phyloP scores from a whole-genome alignment of 2,888 invertebrate species.

The Polydrusus cervinus region DNA sequence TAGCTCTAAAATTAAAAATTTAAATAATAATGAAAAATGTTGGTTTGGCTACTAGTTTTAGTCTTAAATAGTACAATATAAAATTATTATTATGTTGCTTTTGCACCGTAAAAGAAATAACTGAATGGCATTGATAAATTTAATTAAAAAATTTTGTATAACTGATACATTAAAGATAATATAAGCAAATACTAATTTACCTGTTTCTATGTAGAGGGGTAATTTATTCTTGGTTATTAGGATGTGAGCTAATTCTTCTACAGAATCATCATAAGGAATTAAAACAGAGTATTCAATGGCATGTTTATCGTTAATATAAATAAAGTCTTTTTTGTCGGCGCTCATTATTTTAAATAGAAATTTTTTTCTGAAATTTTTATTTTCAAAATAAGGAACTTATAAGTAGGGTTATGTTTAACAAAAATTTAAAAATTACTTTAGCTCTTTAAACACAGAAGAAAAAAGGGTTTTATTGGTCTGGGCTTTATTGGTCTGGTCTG shows the following conservation, averaged over 20 bases:
- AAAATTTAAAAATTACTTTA: too few relatives aligned
- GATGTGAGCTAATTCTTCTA: conserved; percentile 66
- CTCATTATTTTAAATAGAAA: conserved; percentile 24
- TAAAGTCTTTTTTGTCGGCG: conserved; percentile 38
- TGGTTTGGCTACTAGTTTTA: too few relatives aligned
- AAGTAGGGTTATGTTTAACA: too few relatives aligned
- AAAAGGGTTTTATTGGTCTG: too few relatives aligned
- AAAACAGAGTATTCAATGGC: conserved; percentile 60
- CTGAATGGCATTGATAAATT: neutral
- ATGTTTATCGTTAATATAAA: conserved; percentile 59
- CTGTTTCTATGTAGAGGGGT: conserved; percentile 69
- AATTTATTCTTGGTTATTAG: conserved; percentile 63
- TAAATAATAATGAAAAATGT: neutral
- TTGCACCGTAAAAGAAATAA: neutral
- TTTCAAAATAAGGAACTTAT: too few relatives aligned
- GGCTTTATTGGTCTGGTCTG: too few relatives aligned
- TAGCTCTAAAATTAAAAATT: conserved; percentile 51
- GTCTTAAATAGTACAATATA: too few relatives aligned
- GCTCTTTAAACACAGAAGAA: too few relatives aligned
- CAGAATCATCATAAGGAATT: conserved; percentile 64
- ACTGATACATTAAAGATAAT: too few relatives aligned
- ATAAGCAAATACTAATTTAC: conserved; percentile 55
- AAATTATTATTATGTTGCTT: too few relatives aligned
- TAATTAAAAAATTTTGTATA: too few relatives aligned
- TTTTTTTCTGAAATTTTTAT: too few relatives aligned